These are phyloP conservation scores for Uropetala carovei DNA, from an alignment of 2,888 invertebrate genomes.

Conservation along the genomic window DNA sequence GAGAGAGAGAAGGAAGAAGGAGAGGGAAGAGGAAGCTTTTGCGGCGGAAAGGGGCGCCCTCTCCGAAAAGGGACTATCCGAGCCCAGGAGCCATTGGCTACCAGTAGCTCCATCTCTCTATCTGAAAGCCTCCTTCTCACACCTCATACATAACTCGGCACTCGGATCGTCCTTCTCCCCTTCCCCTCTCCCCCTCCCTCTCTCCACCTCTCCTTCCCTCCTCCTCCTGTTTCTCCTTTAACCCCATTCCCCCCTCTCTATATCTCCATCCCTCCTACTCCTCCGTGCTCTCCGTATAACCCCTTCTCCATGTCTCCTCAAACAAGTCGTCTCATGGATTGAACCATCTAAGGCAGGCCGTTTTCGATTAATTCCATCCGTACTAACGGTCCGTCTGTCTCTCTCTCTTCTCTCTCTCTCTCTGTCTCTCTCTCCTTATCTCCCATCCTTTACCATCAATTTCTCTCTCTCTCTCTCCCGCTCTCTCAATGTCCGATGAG, in stretches of 20 bases:
- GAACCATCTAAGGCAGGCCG: constrained; percentile 39
- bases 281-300: background rate
- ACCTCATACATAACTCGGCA: background rate
- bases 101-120: background rate
- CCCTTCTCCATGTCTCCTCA: background rate
- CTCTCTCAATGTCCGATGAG: background rate
- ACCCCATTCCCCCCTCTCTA: background rate
- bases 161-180: background rate
- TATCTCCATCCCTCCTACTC: background rate
- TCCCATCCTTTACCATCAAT: background rate
- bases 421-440: background rate
- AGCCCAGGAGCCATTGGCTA: background rate
- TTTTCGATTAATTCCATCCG: constrained; percentile 29
- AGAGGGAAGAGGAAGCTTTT: background rate
- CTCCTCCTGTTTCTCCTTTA: background rate
- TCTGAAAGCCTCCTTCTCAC: background rate
- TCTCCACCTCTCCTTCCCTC: background rate
- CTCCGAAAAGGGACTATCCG: background rate
- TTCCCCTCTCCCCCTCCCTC: background rate
- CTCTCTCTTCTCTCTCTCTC: background rate
- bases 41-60: background rate
- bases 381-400: background rate
- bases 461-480: background rate
- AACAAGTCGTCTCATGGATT: constrained; percentile 5
- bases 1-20: background rate